Base-by-base conservation (phyloP, 2,888 invertebrate species). In the Conus canariensis region DNA sequence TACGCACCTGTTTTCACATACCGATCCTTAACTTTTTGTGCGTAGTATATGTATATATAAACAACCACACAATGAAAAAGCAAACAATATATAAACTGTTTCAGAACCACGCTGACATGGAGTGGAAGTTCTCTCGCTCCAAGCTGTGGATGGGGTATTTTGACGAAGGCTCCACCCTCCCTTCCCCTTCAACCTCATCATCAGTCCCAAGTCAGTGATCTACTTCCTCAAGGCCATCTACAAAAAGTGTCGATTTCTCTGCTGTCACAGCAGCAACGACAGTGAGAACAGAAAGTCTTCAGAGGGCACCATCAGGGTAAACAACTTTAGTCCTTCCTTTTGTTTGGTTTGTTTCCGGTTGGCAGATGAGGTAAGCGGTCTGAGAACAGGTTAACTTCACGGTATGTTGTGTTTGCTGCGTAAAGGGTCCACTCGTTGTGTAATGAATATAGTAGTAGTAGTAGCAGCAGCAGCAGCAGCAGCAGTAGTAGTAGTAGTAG, bases 141-240 rank as follows among this genome's bases (percentile, higher is more conserved):
- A 97, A 97, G 92, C 94, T 97, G 67, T 97, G 97, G 97, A 97
- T 97, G 97, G 96, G 97, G 25, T 97, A 97, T 93, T 97, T 97
- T 93, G 97, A 97, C 92, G 97, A 97, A 91, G 97, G 97, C 4
- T 97, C 97, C 97, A 97, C 25, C 95, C 97, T 1, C 97, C 97
- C 5, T 96, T 97, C 0, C 56, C 97, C 97, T 97, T 97, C 95
- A 97, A 97, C 94, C 95, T 97, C 60, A 96, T 97, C 92, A 95
- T 97, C 92, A 97, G 97, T 91, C 97, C 97, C 4, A 97, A 97
- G 92, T 96, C 97, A 0, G 93, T 97, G 12, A 94, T 95, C 91
- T 94, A 94, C 90, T 82, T 93, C 25, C 85, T 92, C 7, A n/a
- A 88, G 56, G 89, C 91, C 22, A 59, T 92, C 56, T 92, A 93